Base-by-base conservation (phyloP, 2,888 invertebrate genomes). In the Aricia artaxerxes region DNA sequence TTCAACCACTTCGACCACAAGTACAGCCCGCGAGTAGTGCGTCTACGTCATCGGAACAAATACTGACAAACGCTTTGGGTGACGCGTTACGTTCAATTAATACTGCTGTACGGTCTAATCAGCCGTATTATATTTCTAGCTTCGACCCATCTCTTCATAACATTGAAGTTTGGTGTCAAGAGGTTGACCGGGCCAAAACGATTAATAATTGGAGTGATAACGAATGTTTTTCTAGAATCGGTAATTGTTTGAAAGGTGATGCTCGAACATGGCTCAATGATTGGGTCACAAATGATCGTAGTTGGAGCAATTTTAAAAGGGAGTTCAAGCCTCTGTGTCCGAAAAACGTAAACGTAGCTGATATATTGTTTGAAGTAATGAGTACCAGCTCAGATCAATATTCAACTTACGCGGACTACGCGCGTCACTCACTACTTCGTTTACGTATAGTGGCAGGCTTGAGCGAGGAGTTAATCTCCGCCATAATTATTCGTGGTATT, bases 341-440 rank as follows among this genome's bases (percentile, higher is more conserved):
- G 53, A 24, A 77, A 57, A 57, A 53, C 24, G 24, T 53, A 24
- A 53, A 77, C 57, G 53, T 57, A 24, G 57, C 53, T 9, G 35
- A 53, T 53, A 77, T 77, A 35, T 57, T 77, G n/a, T 35, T 57
- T 24, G 77, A 57, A 24, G 77, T 77, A 53, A 60, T 60, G 35
- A 60, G 35, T 53, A 35, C 57, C 11, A 57, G 13, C 16, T 77
- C 77, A n/a, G 60, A 77, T 35, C 49, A 77, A 11, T 77, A 35
- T 57, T 31, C 40, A 31, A 73, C 73, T 38, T 78, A 78, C 57
- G 73, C 78, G n/a, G 73, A 78, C 35, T 78, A 78, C 31, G 78
- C 73, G 11, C 31, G 77, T n/a, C 44, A 44, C 13, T 77, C 60
- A 11, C 53, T 78, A 57, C 72, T 73, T 38, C 73, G 78, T 16